Evolutionary conservation across 1,140 invertebrate genomes (phyloP).

Genomic region (Aphis gossypii): DNA sequence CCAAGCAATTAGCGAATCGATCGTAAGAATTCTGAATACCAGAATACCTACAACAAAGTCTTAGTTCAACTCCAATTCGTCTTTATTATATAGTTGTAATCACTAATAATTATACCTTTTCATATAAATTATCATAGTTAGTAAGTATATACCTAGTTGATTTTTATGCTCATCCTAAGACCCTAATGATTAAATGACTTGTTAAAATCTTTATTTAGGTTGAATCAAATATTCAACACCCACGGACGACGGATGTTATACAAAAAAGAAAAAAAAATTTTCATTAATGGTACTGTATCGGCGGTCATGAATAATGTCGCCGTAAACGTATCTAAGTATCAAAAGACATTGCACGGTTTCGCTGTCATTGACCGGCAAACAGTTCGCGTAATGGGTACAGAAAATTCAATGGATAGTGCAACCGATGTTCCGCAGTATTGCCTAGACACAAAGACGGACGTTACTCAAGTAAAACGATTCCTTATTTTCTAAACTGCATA

Average conservation of each 20-base stretch:
- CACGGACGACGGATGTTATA: slow-evolving; percentile 13
- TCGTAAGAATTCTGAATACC: not conserved
- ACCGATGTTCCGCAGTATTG: not conserved
- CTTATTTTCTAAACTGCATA: too few relatives aligned
- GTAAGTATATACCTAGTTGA: too few relatives aligned
- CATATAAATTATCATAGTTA: not conserved
- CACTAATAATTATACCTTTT: not conserved
- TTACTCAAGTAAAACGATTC: slow-evolving; percentile 16
- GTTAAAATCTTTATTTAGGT: not conserved
- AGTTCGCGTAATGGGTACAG: not conserved
- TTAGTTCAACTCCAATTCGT: too few relatives aligned
- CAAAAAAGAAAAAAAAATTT: not conserved
- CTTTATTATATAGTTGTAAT: too few relatives aligned
- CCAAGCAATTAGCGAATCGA: not conserved
- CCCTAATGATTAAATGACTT: not conserved
- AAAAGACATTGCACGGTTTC: not conserved
- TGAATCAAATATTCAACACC: not conserved
- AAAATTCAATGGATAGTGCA: not conserved
- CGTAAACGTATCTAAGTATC: not conserved
- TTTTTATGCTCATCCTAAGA: not conserved
- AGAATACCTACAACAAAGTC: not conserved
- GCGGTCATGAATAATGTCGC: slow-evolving; percentile 34
- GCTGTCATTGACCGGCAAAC: slow-evolving; percentile 21
- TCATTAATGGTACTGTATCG: not conserved
- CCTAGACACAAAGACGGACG: slow-evolving; percentile 2